Evolutionary conservation across 2,797 vertebrate species (phyloP).

Genomic region (Rhincodon typus): DNA sequence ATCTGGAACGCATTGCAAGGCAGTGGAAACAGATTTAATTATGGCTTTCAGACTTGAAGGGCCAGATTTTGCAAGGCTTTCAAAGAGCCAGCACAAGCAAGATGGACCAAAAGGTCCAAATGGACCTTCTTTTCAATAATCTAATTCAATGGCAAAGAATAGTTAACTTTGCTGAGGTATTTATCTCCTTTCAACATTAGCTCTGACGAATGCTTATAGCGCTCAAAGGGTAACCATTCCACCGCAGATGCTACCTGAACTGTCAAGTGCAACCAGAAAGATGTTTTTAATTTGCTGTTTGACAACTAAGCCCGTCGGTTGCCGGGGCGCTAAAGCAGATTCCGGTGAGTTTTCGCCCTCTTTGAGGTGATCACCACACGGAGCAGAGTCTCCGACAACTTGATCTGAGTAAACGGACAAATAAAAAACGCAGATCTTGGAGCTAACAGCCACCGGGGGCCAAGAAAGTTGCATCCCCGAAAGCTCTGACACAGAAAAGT

Average conservation of each 20-base stretch:
- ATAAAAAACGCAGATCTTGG: neutral
- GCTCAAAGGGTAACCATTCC: neutral
- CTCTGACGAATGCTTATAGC: neutral
- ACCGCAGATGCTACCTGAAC: neutral
- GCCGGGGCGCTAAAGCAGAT: neutral
- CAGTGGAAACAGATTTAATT: neutral
- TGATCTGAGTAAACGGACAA: neutral
- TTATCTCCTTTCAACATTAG: neutral
- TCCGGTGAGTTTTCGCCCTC: neutral
- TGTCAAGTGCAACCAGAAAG: neutral
- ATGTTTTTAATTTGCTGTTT: neutral
- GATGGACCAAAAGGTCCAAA: neutral
- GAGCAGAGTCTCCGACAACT: neutral
- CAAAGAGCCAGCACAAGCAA: neutral
- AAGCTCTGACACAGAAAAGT: conserved; percentile 18
- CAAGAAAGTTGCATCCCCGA: neutral
- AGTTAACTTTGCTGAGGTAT: neutral
- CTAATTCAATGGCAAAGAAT: neutral
- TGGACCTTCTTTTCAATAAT: neutral
- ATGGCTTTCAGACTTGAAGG: neutral
- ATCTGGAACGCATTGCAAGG: neutral
- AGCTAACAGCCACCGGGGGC: neutral
- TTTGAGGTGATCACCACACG: neutral
- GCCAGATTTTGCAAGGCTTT: neutral
- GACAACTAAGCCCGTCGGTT: neutral